Evolutionary conservation across 2,113 vertebrate species (phyloP), one percentile per base, ranked within the genome.

Genomic region (Alouatta palliata): DNA sequence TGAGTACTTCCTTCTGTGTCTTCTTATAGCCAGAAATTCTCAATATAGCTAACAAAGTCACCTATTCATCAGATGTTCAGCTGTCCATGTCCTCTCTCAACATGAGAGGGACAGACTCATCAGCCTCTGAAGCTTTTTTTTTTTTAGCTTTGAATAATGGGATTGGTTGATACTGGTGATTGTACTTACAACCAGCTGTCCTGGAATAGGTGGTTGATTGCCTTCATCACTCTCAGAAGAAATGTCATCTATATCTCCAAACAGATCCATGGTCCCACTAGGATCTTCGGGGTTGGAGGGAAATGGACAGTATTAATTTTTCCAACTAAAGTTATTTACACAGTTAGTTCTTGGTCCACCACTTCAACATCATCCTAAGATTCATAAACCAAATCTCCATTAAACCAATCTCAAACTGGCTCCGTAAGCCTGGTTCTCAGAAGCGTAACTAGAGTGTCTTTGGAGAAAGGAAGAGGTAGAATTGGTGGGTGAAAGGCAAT

Each of bases 171-270:
- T 71, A 32, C 20, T 21, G 64, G 27, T 27, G 58, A 35, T 0
- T n/a, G 21, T 96, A 98, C 98, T 99, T 95, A 99, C 99, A 98
- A 99, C 98, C 40, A 99, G 99, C 94, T 99, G 99, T 91, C 99
- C 99, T 17, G 99, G 99, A 17, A 99, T 99, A 6, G 99, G 99
- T 10, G 99, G 99, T 79, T 99, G 99, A 85, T 99, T 99, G 96
- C 99, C 99, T n/a, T 99, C 99, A 45, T 99, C 99, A 8, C 99
- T 99, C 92, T 99, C 99, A 61, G 99, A 99, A 52, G 99, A 99
- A 97, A 99, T 98, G 94, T 99, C 99, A 95, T 98, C 98, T 2
- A 99, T 99, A 79, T 99, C 99, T 98, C 99, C 99, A 97, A 99
- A 99, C 9, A 99, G 97, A 97, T 99, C 99, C 98, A 99, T 98